phyloP scores from a whole-genome alignment of 2,888 invertebrate genomes.

The Anthophora plumipes region DNA sequence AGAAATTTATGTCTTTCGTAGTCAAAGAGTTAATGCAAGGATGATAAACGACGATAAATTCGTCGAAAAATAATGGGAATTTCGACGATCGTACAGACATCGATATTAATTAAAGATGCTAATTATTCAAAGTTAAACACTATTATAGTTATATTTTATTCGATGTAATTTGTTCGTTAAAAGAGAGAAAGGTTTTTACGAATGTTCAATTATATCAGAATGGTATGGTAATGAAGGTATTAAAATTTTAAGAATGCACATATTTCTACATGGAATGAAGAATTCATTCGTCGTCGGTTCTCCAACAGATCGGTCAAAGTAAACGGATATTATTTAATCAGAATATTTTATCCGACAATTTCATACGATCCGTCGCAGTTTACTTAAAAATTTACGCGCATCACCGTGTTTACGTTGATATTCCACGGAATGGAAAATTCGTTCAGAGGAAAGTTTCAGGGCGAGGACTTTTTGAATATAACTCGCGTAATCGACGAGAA shows the following conservation, averaged over 20 bases:
- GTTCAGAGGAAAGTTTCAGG: conserved; percentile 2
- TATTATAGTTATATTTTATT: background rate
- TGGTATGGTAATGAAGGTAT: background rate
- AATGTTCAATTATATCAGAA: too few species aligned
- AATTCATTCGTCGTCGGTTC: background rate
- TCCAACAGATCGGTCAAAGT: background rate
- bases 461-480: conserved; percentile 2
- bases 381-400: background rate
- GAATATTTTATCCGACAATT: background rate
- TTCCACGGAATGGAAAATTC: background rate
- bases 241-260: too few species aligned
- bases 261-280: background rate
- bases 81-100: background rate
- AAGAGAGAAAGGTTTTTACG: too few species aligned
- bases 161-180: background rate
- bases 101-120: background rate
- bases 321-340: background rate
- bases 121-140: too few species aligned
- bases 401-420: background rate
- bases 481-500: conserved; percentile 19
- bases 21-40: conserved; percentile 12
- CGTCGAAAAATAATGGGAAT: background rate
- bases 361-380: background rate
- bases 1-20: too few species aligned
- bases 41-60: background rate